phyloP scores from a whole-genome alignment of 2,797 vertebrate genomes.

The Pseudochromis fuscus region DNA sequence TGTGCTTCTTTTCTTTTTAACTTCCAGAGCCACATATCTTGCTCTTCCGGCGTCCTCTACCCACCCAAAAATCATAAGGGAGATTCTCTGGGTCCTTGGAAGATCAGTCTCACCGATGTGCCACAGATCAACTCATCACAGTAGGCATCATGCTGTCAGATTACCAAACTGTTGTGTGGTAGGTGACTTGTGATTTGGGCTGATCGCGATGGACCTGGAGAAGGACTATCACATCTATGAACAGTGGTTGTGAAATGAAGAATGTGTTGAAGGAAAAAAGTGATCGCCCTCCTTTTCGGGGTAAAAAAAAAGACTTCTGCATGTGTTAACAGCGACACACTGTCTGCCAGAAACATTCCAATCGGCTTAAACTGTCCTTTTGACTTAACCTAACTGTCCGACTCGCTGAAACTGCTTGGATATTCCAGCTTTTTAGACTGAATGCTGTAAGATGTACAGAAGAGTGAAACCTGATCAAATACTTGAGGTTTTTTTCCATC shows the following conservation, averaged over 20 bases:
- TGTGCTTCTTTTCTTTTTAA: background rate
- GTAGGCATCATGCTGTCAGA: constrained; percentile 33
- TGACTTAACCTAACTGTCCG: constrained; percentile 43
- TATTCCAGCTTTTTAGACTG: constrained; percentile 55
- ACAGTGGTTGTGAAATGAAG: constrained; percentile 65
- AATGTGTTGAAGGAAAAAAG: constrained; percentile 30
- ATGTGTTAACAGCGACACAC: constrained; percentile 37
- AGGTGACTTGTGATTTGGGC: constrained; percentile 34
- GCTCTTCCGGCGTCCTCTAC: constrained; percentile 83
- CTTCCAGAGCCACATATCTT: constrained; percentile 86
- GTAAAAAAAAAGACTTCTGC: constrained; percentile 59
- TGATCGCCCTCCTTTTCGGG: constrained; percentile 27
- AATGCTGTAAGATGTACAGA: constrained; percentile 45
- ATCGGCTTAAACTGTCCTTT: constrained; percentile 47
- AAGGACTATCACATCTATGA: constrained; percentile 62
- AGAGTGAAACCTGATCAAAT: constrained; percentile 41
- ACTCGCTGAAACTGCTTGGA: constrained; percentile 64
- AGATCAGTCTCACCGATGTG: constrained; percentile 47
- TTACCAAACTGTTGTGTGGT: constrained; percentile 32
- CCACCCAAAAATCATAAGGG: constrained; percentile 66
- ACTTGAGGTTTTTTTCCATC: constrained; percentile 17
- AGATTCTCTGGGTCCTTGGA: constrained; percentile 50
- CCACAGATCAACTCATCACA: constrained; percentile 46
- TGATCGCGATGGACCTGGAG: constrained; percentile 67
- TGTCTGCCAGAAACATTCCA: constrained; percentile 50